Base-by-base conservation (phyloP, 2,113 vertebrate species). In the Hassar affinis region DNA sequence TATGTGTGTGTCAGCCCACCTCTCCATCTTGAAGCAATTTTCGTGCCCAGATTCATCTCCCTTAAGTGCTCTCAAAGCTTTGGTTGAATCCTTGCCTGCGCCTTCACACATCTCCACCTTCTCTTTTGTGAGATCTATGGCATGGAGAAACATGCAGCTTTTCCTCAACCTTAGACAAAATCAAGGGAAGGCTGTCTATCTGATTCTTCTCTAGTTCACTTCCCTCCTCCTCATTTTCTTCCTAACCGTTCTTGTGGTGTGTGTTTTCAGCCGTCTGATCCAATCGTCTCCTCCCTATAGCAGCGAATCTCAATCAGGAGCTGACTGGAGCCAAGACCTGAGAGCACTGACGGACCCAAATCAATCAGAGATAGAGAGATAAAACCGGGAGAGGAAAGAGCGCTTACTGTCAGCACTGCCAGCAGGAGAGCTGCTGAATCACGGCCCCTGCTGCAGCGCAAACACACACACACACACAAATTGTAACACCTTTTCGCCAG, bases 311-410 rank as follows among this genome's bases (percentile, higher is more conserved):
- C 47, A 81, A 84, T 85, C 79, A 87, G 74, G 64, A 86, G 62
- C 45, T 68, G 81, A 74, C 56, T 80, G 49, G 84, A 80, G 77
- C 87, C 61, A 57, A 56, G 80, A 77, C 81, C 81, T 74, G 84
- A 78, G 84, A 85, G 87, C 56, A 81, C 79, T 52, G 80, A 83
- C 42, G 81, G 81, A 84, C 3, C 59, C 56, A 74, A 85, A 86
- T 88, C 87, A 86, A 88, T 88, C 87, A 52, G 84, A 78, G 87
- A 81, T 74, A 49, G 78, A 84, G 81, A 84, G 84, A 84, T 85
- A 88, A 45, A 30, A 12, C 52, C 6, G 61, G 79, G 61, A 85
- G 80, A 80, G 59, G 62, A 56, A 47, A 35, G 64, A 69, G 47
- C 22, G 51, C 79, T 79, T 25, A 74, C 64, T 61, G 83, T 68